Evolutionary conservation across 1,140 invertebrate species (phyloP), one percentile per base, ranked within the genome.

Genomic region (Penaeus japonicus): DNA sequence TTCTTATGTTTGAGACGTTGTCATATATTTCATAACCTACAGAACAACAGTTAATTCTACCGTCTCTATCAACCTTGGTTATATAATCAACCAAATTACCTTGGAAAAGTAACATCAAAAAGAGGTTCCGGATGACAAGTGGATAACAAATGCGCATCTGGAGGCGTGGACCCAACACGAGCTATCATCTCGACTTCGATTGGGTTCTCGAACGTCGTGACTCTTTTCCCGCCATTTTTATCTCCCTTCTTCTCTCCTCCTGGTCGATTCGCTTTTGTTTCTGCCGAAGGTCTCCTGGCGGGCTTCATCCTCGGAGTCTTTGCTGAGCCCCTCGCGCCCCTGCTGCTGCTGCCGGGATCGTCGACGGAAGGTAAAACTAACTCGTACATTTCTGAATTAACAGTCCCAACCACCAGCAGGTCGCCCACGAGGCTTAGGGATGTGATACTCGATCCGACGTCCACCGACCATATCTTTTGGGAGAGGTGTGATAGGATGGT

Each of bases 51-150:
- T 65, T 7, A 18, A 24, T 18, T 12, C 30, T 24, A 4, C 27
- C 30, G 12, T 7, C 30, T 65, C 1, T 65, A 24, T 65, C 30
- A 65, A 24, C 20, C 62, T 20, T 24, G 2, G 22, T 15, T 0
- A 65, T 65, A 0, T 24, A 65, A 17, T 12, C 17, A 10, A 27
- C 4, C 4, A 39, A 7, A n/a, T 81, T 47, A 88, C 87, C 87
- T 88, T 2, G 87, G 87, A 20, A 88, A 88, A 10, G 87, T 78
- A n/a, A 88, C 80, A 53, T 88, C 87, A 57, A 78, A 55, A 15
- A 88, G 77, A 17, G 87, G 87, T n/a, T 88, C 87, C 7, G 87
- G 83, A 20, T 88, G 87, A 55, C 87, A 88, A 0, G 87, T 88
- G 30, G 87, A 83, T 4, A 88, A 22, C 18, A 88, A 81, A 1